Evolutionary conservation across 1,140 invertebrate species (phyloP).

Genomic region (Sycobia sp.): DNA sequence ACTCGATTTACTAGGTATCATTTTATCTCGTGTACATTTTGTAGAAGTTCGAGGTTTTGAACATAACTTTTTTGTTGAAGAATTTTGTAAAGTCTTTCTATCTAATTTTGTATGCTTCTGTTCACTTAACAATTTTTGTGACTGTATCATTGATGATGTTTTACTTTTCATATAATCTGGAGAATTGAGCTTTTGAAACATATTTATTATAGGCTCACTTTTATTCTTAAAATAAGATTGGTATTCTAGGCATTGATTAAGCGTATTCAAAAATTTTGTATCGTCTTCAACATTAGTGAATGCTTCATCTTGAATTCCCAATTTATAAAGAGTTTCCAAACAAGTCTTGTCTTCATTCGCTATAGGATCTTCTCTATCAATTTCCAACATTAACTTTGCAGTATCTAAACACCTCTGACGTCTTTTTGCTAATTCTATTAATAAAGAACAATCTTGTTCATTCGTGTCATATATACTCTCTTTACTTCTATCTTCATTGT

Average conservation of each 20-base stretch:
- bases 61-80: not conserved
- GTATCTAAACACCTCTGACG: constrained; percentile 47
- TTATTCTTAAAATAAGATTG: constrained; percentile 37
- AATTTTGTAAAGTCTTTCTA: not conserved
- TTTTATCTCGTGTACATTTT: not conserved
- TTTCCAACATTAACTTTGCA: constrained; percentile 44
- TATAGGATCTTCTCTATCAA: constrained; percentile 37
- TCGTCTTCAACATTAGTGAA: constrained; percentile 26
- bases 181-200: constrained; percentile 23
- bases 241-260: constrained; percentile 42
- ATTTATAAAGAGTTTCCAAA: constrained; percentile 16
- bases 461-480: constrained; percentile 8
- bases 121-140: not conserved
- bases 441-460: constrained; percentile 39
- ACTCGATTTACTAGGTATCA: not conserved
- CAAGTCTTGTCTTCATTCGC: constrained; percentile 14
- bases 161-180: constrained; percentile 2
- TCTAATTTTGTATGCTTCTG: not conserved
- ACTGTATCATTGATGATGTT: not conserved
- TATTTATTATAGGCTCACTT: constrained; percentile 36
- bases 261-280: constrained; percentile 39
- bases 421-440: constrained; percentile 42
- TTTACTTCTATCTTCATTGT: not conserved
- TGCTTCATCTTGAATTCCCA: constrained; percentile 28
- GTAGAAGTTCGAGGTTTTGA: not conserved